Evolutionary conservation across 2,888 invertebrate genomes (phyloP).

Genomic region (Eupithecia exiguata): DNA sequence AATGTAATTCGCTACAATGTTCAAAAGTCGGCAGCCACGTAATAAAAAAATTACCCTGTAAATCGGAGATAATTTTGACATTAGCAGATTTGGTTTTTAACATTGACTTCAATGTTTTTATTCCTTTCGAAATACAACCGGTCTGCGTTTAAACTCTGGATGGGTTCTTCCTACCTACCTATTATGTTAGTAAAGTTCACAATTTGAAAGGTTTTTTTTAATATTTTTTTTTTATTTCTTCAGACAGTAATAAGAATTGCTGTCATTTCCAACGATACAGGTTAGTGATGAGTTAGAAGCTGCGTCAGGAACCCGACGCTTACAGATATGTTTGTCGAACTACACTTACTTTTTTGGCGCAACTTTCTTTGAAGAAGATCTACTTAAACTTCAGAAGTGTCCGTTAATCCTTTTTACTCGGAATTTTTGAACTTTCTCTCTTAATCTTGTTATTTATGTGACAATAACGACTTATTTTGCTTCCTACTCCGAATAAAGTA

Average conservation of each 20-base stretch:
- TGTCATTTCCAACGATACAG: not conserved
- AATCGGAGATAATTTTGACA: no score
- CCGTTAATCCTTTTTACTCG: slow-evolving; percentile 12
- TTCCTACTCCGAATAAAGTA: not conserved
- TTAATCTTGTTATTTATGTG: not conserved
- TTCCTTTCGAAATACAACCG: not conserved
- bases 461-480: not conserved
- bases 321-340: not conserved
- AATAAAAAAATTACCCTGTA: no score
- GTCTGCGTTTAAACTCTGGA: not conserved
- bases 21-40: no score
- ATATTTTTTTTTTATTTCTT: no score
- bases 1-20: no score
- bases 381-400: not conserved
- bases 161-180: not conserved
- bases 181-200: no score
- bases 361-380: slow-evolving; percentile 24
- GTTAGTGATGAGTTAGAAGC: not conserved
- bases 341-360: slow-evolving; percentile 18
- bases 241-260: not conserved
- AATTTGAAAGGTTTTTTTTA: no score
- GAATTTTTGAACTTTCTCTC: slow-evolving; percentile 1
- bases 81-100: no score
- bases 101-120: no score
- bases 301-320: no score